These are phyloP conservation scores for Phasia obesa DNA, from an alignment of 2,888 invertebrate species.

Conservation along the genomic window DNA sequence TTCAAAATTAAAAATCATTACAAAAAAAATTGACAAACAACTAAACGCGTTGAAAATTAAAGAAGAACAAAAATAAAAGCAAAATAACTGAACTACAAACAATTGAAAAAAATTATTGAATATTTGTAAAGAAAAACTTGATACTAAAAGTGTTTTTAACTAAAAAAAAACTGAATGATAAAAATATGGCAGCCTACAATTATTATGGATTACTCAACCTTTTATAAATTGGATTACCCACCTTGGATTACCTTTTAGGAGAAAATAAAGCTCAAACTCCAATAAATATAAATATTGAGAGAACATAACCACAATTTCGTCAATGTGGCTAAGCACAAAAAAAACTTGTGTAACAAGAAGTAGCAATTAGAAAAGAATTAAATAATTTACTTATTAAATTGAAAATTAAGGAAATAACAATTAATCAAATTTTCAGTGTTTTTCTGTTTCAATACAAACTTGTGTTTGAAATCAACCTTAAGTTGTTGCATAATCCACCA, in stretches of 20 bases:
- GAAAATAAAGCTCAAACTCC: background rate
- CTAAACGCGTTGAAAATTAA: background rate
- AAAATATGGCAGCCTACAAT: constrained; percentile 42
- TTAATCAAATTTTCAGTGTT: no score
- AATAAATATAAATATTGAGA: background rate
- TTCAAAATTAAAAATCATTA: constrained; percentile 54
- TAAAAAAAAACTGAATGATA: constrained; percentile 14
- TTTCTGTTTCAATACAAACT: no score
- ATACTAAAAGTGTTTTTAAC: constrained; percentile 29
- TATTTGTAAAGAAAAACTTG: constrained; percentile 30
- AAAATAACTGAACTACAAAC: constrained; percentile 11
- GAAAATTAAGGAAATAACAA: no score
- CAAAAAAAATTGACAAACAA: background rate
- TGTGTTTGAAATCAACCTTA: no score
- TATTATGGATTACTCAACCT: constrained; percentile 69
- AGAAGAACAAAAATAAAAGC: background rate
- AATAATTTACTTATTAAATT: background rate
- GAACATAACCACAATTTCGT: constrained; percentile 55
- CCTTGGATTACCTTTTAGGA: constrained; percentile 58
- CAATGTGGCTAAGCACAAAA: constrained; percentile 2
- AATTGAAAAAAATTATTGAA: background rate
- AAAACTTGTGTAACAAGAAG: constrained; percentile 48
- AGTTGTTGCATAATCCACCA: no score
- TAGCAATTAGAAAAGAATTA: background rate
- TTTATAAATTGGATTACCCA: constrained; percentile 67